Base-by-base conservation (phyloP, 2,797 vertebrate species). In the Gymnoscopelus microlampas region DNA sequence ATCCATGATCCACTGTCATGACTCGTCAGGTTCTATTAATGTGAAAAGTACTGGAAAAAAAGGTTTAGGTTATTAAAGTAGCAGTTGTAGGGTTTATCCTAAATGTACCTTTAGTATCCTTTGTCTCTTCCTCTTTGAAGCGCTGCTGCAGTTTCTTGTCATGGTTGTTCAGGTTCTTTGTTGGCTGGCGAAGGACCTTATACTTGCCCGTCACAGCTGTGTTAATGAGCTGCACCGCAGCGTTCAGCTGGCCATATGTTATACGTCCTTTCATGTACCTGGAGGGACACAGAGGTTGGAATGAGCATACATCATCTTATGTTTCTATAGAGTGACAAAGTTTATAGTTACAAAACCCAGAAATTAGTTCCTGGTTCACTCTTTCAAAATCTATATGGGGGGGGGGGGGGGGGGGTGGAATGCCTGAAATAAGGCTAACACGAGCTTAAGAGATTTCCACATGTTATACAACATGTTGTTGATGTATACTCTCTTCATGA, bases 251-350 rank as follows among this genome's bases (percentile, higher is more conserved):
- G 11, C 91, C 91, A 0, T 92, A 95, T 0, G 92, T 93, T 4
- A 96, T 79, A 0, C 96, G 95, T 9, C 96, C 97, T 79, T 93
- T 97, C 96, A 99, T 93, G 80, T 99, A 99, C 79, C 98, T 99
- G 71, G 60, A 2, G 24, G 9, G 14, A 65, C 23, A 71, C 32
- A 60, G 39, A 0, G 39, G 8, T 44, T 44, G 9, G 39, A 44
- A 8, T 44, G 7, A 44, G 39, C 39, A 44, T 44, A 44, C 1
- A 7, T 7, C 5, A 35, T 35, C 5, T 35, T 10, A 9, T 44
- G 7, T 8, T 44, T 44, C 26, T 29, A 29, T 29, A 15, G 4
- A 53, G 26, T 53, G 12, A 10, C 10, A 58, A 8, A 39, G 3
- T 53, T 5, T 70, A 10, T 44, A 10, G 39, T 44, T 44, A 8